Evolutionary conservation across 2,888 invertebrate genomes (phyloP), one percentile per base, ranked within the genome.

Genomic region (Phytoseiulus persimilis): DNA sequence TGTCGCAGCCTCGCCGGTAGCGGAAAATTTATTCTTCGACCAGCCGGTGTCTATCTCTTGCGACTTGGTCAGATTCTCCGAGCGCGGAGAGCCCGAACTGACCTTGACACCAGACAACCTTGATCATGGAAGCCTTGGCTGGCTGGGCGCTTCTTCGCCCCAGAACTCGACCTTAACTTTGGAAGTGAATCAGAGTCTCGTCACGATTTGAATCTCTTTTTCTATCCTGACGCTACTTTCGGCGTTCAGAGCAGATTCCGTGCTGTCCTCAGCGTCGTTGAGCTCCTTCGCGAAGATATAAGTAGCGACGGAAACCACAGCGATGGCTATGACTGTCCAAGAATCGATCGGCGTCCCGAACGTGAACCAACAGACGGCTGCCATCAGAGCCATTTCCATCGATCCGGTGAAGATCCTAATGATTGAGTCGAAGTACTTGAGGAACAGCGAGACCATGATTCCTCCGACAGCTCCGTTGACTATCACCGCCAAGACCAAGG

Each of bases 311-410:
- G 33, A 87, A 11, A 87, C 87, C 3, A 87, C 45, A n/a, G n/a
- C 45, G 31, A 87, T 87, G 6, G 87, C 45, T 31, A 45, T 39
- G 9, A 87, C 31, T 9, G 87, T 87, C 87, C 45, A n/a, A 87
- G 45, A 28, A 0, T 87, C 33, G 33, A 87, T 31, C 33, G 87
- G 87, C 39, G 87, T 87, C 33, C 87, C 87, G 87, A 87, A 87
- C 0, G n/a, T 45, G 33, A 33, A 33, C 87, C 87, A 87, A 33
- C 87, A 87, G 6, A n/a, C 45, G 33, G 31, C 5, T 6, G 87
- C 87, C 87, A 87, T 87, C 28, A 87, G 33, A 32, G 33, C 31
- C 45, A 87, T n/a, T 31, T 87, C 87, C 18, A 87, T 87, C 1
- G 87, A 87, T 6, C 32, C 33, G 39, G 87, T 87, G 33, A 87